Evolutionary conservation across 2,797 vertebrate species (phyloP).

Genomic region (Erpetoichthys calabaricus): DNA sequence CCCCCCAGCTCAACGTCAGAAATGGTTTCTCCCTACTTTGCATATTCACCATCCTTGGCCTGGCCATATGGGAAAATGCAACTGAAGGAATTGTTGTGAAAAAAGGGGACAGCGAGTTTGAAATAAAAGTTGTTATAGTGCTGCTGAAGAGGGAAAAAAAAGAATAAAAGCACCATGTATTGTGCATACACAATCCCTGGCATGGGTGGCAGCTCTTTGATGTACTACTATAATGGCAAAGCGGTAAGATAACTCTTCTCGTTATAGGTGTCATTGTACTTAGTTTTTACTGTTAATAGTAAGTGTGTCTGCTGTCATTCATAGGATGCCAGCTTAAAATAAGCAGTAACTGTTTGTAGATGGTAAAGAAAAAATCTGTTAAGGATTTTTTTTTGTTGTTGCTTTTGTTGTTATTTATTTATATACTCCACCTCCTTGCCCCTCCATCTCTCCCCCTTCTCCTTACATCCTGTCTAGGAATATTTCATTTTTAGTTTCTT

Average conservation of each 20-base stretch:
- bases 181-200: conserved; percentile 89
- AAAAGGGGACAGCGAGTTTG: conserved; percentile 63
- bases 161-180: conserved; percentile 66
- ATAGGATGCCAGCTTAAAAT: conserved; percentile 20
- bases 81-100: conserved; percentile 87
- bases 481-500: conserved; percentile 1
- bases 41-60: conserved; percentile 83
- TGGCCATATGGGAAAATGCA: conserved; percentile 91
- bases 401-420: conserved; percentile 6
- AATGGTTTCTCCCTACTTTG: conserved; percentile 79
- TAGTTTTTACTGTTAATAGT: conserved; percentile 41
- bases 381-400: background rate
- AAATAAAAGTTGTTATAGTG: conserved; percentile 64
- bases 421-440: conserved; percentile 22
- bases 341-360: conserved; percentile 12
- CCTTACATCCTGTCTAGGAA: conserved; percentile 2
- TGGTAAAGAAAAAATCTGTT: conserved; percentile 13
- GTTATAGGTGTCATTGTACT: conserved; percentile 44
- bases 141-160: conserved; percentile 41
- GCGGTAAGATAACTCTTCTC: conserved; percentile 65
- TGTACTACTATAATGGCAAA: conserved; percentile 95
- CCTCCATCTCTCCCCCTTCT: conserved; percentile 11
- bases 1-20: conserved; percentile 48
- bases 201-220: conserved; percentile 78
- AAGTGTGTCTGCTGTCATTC: conserved; percentile 33